phyloP scores from a whole-genome alignment of 2,113 vertebrate genomes.

The Phyllostomus hastatus region DNA sequence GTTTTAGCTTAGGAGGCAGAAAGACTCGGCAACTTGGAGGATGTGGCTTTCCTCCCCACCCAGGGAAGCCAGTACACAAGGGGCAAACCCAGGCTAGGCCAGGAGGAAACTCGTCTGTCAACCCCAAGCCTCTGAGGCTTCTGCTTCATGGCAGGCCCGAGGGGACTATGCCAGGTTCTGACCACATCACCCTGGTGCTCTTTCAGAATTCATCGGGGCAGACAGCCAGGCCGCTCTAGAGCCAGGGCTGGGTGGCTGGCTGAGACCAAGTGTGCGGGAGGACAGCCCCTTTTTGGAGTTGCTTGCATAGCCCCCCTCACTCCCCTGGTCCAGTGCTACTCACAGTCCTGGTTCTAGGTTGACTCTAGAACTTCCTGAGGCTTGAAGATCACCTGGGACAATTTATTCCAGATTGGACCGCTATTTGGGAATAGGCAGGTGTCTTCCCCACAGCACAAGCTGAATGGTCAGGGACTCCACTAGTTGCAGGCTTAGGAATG shows the following conservation, averaged over 20 bases:
- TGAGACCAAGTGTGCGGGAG: neutral
- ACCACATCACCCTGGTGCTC: neutral
- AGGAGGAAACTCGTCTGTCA: neutral
- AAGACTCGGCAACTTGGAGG: neutral
- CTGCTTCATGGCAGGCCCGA: neutral
- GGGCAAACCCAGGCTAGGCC: neutral
- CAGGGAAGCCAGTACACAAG: neutral
- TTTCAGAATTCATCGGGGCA: neutral
- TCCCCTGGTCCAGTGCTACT: neutral
- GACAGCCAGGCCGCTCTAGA: neutral
- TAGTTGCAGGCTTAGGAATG: neutral
- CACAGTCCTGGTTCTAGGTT: neutral
- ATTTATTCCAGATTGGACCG: neutral
- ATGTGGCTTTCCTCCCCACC: neutral
- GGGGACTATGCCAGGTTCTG: neutral
- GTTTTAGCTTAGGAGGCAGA: neutral
- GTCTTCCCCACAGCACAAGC: neutral
- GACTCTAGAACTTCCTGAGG: neutral
- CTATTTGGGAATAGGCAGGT: neutral
- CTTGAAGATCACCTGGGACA: neutral
- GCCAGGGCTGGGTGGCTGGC: neutral
- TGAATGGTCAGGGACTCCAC: neutral
- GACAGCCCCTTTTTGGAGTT: neutral
- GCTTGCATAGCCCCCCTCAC: too few species aligned
- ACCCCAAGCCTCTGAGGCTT: neutral